Conservation (phyloP, 1,140 invertebrate genomes). For the Leguminivora glycinivorella region DNA sequence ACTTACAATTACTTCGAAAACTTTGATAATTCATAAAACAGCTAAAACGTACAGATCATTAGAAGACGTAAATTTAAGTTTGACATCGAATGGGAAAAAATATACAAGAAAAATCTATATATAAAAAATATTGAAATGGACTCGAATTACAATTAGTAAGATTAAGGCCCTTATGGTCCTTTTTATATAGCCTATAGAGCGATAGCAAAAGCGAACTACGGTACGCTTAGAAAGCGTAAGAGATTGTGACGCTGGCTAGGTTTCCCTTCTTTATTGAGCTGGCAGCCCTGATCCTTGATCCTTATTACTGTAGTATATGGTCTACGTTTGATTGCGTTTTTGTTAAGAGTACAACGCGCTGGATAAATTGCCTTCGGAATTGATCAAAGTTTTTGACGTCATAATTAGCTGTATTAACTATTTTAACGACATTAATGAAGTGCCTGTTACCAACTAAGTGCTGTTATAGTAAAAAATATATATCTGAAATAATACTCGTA, state of each 20-base stretch:
- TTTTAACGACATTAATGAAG: too few relatives aligned
- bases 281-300: conserved; percentile 19
- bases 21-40: conserved; percentile 26
- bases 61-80: neutral
- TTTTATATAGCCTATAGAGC: too few relatives aligned
- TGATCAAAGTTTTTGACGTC: neutral
- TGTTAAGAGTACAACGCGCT: neutral
- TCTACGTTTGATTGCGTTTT: neutral
- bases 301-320: conserved; percentile 5
- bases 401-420: neutral
- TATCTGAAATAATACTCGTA: too few relatives aligned
- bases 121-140: conserved; percentile 66
- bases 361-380: neutral
- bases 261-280: conserved; percentile 35
- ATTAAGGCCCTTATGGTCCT: too few relatives aligned
- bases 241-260: too few relatives aligned
- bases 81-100: conserved; percentile 33
- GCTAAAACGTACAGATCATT: conserved; percentile 14
- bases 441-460: too few relatives aligned
- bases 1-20: conserved; percentile 54
- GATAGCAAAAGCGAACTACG: too few relatives aligned
- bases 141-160: conserved; percentile 47
- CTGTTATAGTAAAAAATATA: too few relatives aligned
- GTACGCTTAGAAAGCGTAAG: too few relatives aligned
- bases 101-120: conserved; percentile 38